Conservation (phyloP, 2,888 invertebrate species). For the Sisyra nigra region DNA sequence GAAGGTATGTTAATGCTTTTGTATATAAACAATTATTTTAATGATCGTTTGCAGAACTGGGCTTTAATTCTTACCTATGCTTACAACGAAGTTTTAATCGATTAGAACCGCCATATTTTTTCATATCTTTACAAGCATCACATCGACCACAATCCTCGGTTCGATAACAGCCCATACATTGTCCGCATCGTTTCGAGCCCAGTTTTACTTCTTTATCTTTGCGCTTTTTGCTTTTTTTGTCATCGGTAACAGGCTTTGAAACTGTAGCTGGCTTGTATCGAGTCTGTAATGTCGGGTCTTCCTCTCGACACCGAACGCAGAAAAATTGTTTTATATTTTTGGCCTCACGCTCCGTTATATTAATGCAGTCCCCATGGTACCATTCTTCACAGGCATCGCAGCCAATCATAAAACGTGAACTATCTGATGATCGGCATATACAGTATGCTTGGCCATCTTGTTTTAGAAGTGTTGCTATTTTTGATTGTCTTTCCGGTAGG, state of each 20-base stretch:
- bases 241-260: slow-evolving; percentile 12
- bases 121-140: slow-evolving; percentile 41
- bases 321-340: slow-evolving; percentile 88
- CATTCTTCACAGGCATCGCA: slow-evolving; percentile 97
- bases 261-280: slow-evolving; percentile 22
- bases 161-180: slow-evolving; percentile 56
- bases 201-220: slow-evolving; percentile 20
- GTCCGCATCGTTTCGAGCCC: slow-evolving; percentile 44
- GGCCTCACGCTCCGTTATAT: slow-evolving; percentile 84
- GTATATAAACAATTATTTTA: no score
- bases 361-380: slow-evolving; percentile 97
- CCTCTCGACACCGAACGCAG: slow-evolving; percentile 70
- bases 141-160: slow-evolving; percentile 56
- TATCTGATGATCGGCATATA: slow-evolving; percentile 85
- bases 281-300: slow-evolving; percentile 53
- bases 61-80: slow-evolving; percentile 20
- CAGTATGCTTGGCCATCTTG: slow-evolving; percentile 90
- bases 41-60: neutral
- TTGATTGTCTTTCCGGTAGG: slow-evolving; percentile 77
- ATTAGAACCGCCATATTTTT: slow-evolving; percentile 30
- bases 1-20: no score
- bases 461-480: slow-evolving; percentile 72
- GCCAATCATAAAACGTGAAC: slow-evolving; percentile 92
- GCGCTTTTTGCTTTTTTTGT: slow-evolving; percentile 18
- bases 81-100: slow-evolving; percentile 32